Evolutionary conservation across 2,113 vertebrate species (phyloP).

Genomic region (Desmodus rotundus): DNA sequence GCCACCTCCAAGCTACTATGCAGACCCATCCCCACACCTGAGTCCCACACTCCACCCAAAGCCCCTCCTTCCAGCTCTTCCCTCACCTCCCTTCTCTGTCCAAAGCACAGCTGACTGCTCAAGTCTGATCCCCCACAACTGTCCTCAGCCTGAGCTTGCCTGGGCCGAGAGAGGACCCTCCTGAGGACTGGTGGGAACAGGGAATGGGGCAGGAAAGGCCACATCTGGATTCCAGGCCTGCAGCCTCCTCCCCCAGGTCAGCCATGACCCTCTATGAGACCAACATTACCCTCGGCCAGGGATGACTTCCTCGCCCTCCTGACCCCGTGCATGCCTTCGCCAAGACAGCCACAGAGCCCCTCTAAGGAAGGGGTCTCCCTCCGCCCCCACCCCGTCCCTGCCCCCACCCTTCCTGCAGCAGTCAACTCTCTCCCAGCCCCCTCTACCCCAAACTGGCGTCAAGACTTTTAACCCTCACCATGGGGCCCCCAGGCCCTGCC

Average conservation of each 20-base stretch:
- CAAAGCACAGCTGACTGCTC: not conserved
- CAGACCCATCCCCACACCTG: not conserved
- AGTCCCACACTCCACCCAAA: not conserved
- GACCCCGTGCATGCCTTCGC: conserved; percentile 57
- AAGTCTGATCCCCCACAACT: not conserved
- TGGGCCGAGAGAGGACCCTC: not conserved
- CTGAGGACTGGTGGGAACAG: not conserved
- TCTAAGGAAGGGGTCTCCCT: conserved; percentile 5
- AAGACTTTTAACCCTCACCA: not conserved
- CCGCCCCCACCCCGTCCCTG: too few species aligned
- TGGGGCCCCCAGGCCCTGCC: not conserved
- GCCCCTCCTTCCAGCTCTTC: not conserved
- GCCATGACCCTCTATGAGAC: conserved; percentile 8
- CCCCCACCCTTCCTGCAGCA: not conserved
- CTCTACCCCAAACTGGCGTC: not conserved
- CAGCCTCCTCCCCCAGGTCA: conserved; percentile 50
- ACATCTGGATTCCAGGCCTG: conserved; percentile 49
- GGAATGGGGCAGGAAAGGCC: not conserved
- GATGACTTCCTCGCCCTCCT: conserved; percentile 61
- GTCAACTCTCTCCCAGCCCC: not conserved
- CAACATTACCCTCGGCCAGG: conserved; percentile 1
- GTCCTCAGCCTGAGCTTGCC: not conserved
- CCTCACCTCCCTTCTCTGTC: not conserved
- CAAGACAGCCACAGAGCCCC: not conserved
- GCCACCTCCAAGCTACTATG: not conserved